phyloP scores from a whole-genome alignment of 2,797 vertebrate species.

The Uromys caudimaculatus region DNA sequence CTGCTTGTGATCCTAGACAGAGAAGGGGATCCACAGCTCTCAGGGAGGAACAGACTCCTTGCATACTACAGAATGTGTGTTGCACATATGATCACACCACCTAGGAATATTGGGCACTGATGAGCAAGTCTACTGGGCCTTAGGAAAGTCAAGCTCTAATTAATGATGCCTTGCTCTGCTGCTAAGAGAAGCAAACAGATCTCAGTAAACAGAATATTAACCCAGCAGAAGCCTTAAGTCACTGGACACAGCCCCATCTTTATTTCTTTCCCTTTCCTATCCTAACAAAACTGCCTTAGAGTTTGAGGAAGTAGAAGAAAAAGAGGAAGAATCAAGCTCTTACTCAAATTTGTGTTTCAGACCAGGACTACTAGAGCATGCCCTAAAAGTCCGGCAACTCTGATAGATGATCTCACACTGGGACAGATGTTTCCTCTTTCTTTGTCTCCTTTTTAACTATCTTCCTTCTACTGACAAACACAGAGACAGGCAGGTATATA shows the following conservation, averaged over 20 bases:
- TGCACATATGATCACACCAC: neutral
- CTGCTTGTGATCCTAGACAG: neutral
- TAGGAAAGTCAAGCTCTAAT: neutral
- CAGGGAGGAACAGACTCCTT: neutral
- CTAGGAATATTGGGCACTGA: neutral
- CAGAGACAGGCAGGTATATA: neutral
- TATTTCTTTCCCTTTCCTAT: neutral
- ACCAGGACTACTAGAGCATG: neutral
- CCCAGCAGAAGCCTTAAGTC: conserved; percentile 42
- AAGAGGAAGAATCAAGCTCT: conserved; percentile 10
- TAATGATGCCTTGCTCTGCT: neutral
- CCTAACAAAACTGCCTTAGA: neutral
- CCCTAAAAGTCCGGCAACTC: neutral
- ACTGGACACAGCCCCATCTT: neutral
- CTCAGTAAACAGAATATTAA: conserved; percentile 8
- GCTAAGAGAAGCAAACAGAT: neutral
- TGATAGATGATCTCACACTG: neutral
- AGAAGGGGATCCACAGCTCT: neutral
- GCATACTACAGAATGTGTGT: neutral
- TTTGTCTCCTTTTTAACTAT: neutral
- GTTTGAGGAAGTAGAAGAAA: conserved; percentile 38
- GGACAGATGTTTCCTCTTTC: neutral
- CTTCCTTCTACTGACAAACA: neutral
- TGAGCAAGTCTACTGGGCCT: neutral
- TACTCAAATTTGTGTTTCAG: conserved; percentile 47